Evolutionary conservation across 2,113 vertebrate species (phyloP).

Genomic region (Empidonax traillii): DNA sequence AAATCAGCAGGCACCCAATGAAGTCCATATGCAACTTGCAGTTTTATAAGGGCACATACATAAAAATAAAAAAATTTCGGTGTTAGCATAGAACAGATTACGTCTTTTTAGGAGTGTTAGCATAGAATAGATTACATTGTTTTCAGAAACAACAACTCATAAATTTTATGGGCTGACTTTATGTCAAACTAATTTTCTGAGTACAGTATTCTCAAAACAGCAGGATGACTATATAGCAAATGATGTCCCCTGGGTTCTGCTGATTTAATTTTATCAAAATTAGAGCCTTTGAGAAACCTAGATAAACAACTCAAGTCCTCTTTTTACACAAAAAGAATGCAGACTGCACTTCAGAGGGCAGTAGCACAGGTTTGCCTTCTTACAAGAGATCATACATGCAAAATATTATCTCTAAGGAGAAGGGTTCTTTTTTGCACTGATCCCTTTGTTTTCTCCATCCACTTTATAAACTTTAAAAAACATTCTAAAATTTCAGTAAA

Average conservation of each 20-base stretch:
- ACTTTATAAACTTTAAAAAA: not conserved
- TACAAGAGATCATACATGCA: not conserved
- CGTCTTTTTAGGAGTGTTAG: not conserved
- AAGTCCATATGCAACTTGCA: not conserved
- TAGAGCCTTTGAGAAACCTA: not conserved
- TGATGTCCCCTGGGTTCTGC: not conserved
- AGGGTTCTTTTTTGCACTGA: not conserved
- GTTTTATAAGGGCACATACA: not conserved
- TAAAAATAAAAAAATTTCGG: conserved; percentile 25
- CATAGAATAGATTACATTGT: not conserved
- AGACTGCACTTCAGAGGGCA: not conserved
- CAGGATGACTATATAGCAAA: not conserved
- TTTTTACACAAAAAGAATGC: not conserved
- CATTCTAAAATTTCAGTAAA: not conserved
- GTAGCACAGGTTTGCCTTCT: not conserved
- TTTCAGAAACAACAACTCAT: not conserved
- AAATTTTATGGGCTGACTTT: conserved; percentile 20
- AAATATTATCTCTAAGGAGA: not conserved
- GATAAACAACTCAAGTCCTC: not conserved
- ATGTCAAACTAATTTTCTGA: conserved; percentile 40
- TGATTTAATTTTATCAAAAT: conserved; percentile 10
- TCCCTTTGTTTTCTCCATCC: not conserved
- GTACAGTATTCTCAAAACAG: conserved; percentile 27
- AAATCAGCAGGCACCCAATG: not conserved
- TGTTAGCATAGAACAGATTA: not conserved